Evolutionary conservation across 1,140 invertebrate genomes (phyloP).

Genomic region (Bombus sylvicola): DNA sequence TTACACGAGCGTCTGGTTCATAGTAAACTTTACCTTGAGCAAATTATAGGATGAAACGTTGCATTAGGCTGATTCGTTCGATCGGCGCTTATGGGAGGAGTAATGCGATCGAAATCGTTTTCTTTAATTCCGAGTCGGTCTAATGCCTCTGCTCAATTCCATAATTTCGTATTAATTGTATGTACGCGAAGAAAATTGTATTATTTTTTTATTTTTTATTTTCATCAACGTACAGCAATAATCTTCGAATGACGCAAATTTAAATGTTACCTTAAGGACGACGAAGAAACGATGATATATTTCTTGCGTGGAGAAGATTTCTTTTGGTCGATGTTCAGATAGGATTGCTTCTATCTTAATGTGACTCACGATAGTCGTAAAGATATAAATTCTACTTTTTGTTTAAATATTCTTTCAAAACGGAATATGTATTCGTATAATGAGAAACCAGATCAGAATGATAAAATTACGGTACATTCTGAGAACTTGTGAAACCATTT

Average conservation of each 20-base stretch:
- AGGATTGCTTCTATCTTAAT: not conserved
- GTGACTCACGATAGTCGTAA: not conserved
- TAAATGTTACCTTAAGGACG: not conserved
- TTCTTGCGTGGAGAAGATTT: not conserved
- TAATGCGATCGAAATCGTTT: not conserved
- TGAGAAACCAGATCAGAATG: not conserved
- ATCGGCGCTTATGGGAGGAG: not conserved
- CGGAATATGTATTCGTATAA: not conserved
- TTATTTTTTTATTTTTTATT: not conserved
- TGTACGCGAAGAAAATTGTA: not conserved
- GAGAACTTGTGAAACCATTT: not conserved
- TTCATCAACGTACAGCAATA: not conserved
- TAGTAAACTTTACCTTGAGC: constrained; percentile 23
- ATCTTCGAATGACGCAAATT: not conserved
- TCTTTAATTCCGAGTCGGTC: not conserved
- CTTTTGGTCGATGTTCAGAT: not conserved
- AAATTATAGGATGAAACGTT: not conserved
- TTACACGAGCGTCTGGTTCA: not conserved
- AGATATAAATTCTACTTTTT: not conserved
- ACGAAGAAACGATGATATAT: not conserved
- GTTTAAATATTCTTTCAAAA: not conserved
- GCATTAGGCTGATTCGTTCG: not conserved
- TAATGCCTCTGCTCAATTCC: not conserved
- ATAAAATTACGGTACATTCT: not conserved
- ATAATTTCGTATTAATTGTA: not conserved